Evolutionary conservation across 1,140 invertebrate genomes (phyloP).

Genomic region (Agraylea sexmaculata): DNA sequence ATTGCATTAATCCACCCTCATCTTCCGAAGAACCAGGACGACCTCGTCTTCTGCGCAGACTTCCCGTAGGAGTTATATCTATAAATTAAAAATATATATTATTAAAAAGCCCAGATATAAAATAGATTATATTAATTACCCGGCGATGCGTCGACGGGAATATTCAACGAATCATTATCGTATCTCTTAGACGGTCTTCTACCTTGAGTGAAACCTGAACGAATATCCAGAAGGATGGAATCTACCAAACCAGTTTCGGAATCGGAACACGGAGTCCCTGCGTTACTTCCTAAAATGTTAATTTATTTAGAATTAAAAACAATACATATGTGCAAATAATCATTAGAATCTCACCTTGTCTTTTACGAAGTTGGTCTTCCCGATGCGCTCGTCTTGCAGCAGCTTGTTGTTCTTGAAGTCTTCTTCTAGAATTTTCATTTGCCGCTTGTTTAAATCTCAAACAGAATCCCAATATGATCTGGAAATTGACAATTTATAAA

Average conservation of each 20-base stretch:
- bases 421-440: slow-evolving; percentile 67
- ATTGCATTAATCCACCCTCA: slow-evolving; percentile 76
- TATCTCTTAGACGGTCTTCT: slow-evolving; percentile 22
- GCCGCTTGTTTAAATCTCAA: slow-evolving; percentile 71
- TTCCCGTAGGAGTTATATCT: slow-evolving; percentile 84
- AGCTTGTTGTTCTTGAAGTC: slow-evolving; percentile 71
- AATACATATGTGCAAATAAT: slow-evolving; percentile 2
- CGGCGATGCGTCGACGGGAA: slow-evolving; percentile 46
- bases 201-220: slow-evolving; percentile 45
- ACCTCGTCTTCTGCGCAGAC: slow-evolving; percentile 64
- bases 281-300: slow-evolving; percentile 45
- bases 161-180: slow-evolving; percentile 15
- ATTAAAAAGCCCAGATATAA: slow-evolving; percentile 1
- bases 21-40: slow-evolving; percentile 74
- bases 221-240: slow-evolving; percentile 59
- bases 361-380: slow-evolving; percentile 60
- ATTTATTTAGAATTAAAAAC: slow-evolving; percentile 6
- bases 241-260: slow-evolving; percentile 58
- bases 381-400: slow-evolving; percentile 59
- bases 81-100: slow-evolving; percentile 16
- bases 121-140: slow-evolving; percentile 38
- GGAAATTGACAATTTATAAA: no score
- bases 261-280: slow-evolving; percentile 60
- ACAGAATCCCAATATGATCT: slow-evolving; percentile 64
- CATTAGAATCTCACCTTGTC: slow-evolving; percentile 40